Evolutionary conservation across 2,888 invertebrate species (phyloP).

Genomic region (Amorpha juglandis): DNA sequence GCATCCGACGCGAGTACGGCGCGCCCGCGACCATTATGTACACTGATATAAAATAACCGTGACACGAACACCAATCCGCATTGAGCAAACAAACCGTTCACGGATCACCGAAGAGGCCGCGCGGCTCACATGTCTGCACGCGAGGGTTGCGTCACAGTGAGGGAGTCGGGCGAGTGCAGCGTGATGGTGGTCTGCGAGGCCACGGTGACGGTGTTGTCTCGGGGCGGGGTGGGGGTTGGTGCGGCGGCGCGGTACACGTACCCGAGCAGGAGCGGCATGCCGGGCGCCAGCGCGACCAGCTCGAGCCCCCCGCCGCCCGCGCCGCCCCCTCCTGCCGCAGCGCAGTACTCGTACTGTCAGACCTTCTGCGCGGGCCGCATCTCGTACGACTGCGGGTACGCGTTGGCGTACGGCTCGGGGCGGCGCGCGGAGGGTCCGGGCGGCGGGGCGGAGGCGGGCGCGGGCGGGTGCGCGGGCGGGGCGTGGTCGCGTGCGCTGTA

Average conservation of each 20-base stretch:
- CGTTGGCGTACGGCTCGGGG: conserved; percentile 89
- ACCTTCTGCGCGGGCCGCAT: conserved; percentile 90
- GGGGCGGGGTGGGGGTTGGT: conserved; percentile 25
- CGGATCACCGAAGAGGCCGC: background rate
- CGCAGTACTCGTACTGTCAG: conserved; percentile 77
- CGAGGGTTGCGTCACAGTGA: conserved; percentile 52
- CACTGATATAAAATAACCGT: background rate
- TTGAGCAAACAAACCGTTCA: conserved; percentile 51
- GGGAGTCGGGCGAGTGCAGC: conserved; percentile 69
- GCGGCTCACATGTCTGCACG: conserved; percentile 46
- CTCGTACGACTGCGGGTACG: conserved; percentile 89
- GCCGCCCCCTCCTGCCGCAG: conserved; percentile 34
- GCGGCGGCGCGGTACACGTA: conserved; percentile 58
- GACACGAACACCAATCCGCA: conserved; percentile 41
- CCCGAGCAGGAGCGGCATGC: conserved; percentile 72
- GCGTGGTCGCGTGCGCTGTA: conserved; percentile 65
- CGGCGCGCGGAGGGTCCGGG: conserved; percentile 77
- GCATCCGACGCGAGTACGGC: background rate
- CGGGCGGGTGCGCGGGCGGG: conserved; percentile 49
- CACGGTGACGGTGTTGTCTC: conserved; percentile 54
- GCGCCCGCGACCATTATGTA: background rate
- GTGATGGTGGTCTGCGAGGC: conserved; percentile 77
- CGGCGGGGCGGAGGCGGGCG: conserved; percentile 47
- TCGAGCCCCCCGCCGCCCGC: conserved; percentile 49
- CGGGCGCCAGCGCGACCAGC: conserved; percentile 71